These are phyloP conservation scores for Nyleta sp. DNA, from an alignment of 2,888 invertebrate genomes.

Conservation along the genomic window DNA sequence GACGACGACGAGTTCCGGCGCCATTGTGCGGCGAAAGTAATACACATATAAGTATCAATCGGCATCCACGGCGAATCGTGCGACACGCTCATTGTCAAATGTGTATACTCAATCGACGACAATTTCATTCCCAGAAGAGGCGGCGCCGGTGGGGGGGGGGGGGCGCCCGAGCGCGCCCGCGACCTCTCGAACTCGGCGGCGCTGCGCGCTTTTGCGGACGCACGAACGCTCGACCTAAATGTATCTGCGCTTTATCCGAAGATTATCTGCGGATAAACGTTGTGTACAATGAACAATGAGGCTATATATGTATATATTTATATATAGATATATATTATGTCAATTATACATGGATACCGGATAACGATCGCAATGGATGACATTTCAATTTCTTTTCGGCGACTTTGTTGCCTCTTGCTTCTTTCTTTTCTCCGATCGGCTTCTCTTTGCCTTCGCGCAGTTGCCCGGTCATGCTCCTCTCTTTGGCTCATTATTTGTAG, in stretches of 20 bases:
- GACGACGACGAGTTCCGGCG: conserved; percentile 27
- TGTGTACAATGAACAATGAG: conserved; percentile 47
- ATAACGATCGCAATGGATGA: conserved; percentile 38
- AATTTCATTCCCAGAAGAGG: conserved; percentile 70
- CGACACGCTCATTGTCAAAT: background rate
- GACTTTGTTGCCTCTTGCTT: no score
- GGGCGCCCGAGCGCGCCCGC: no score
- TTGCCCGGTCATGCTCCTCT: conserved; percentile 22
- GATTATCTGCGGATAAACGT: conserved; percentile 48
- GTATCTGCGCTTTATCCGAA: conserved; percentile 40
- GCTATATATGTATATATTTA: conserved; percentile 33
- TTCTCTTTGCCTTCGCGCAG: no score
- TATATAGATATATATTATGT: conserved; percentile 36
- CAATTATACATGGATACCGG: conserved; percentile 42
- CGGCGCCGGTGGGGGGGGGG: conserved; percentile 63
- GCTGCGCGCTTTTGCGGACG: conserved; percentile 17
- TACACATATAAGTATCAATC: conserved; percentile 38
- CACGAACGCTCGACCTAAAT: conserved; percentile 42
- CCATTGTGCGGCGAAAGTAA: conserved; percentile 56
- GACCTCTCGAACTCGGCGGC: conserved; percentile 11
- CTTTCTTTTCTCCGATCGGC: background rate
- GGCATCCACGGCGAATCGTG: background rate
- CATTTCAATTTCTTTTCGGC: conserved; percentile 24
- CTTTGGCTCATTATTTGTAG: conserved; percentile 23
- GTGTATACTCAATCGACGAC: conserved; percentile 62